Conservation (phyloP, 2,113 vertebrate species). For the Dendrocopos noguchii region DNA sequence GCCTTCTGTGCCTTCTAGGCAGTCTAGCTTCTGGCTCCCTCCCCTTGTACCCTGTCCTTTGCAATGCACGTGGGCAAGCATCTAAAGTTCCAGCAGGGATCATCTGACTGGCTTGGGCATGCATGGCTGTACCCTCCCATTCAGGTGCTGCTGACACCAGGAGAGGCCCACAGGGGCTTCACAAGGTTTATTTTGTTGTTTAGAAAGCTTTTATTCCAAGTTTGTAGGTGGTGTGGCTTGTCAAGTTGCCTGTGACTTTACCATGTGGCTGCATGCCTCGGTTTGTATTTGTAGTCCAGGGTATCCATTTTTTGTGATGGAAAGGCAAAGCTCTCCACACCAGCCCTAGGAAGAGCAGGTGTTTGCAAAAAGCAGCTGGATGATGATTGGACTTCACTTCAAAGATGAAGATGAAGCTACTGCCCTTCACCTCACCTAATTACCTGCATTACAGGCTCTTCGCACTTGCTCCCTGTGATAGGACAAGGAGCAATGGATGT, state of each 20-base stretch:
- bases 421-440: background rate
- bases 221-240: background rate
- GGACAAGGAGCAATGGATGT: no score
- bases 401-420: background rate
- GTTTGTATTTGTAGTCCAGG: background rate
- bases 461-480: no score
- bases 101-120: background rate
- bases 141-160: background rate
- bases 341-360: background rate
- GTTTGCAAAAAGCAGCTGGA: background rate
- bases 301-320: background rate
- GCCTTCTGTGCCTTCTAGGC: no score
- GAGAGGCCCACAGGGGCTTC: background rate
- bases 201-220: background rate
- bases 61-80: background rate
- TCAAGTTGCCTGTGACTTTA: background rate
- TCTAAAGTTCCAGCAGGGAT: background rate
- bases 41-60: background rate
- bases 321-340: background rate
- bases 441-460: background rate
- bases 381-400: background rate
- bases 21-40: background rate
- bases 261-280: background rate
- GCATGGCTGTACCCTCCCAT: fast-evolving
- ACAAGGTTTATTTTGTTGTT: background rate